A percentile compares a stretch with the other conserved stretches of the same genome.
Evolutionary conservation across 2,113 vertebrate species (phyloP).

Genomic region (Micronisus gabar): DNA sequence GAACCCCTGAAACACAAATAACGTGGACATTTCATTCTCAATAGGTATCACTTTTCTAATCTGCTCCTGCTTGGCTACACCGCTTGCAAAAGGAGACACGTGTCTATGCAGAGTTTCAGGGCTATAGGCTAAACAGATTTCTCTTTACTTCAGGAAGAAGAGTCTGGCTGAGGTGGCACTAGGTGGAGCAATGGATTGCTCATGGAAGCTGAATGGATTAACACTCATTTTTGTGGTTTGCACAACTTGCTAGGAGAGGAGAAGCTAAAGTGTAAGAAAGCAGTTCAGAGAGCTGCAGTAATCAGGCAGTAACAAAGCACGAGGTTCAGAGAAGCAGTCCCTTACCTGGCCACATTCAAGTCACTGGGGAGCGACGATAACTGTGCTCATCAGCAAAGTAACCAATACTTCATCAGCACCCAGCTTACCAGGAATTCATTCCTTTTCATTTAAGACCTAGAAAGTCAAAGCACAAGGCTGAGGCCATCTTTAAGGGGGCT

Average conservation of each 20-base stretch:
- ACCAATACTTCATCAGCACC: neutral
- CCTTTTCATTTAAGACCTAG: neutral
- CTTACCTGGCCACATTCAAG: neutral
- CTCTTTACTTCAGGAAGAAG: neutral
- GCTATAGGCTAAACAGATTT: neutral
- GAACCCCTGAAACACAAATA: neutral
- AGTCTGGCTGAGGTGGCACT: neutral
- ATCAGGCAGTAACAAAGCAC: neutral
- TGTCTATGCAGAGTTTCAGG: neutral
- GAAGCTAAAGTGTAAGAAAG: neutral
- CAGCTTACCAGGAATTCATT: neutral
- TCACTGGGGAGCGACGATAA: accelerated
- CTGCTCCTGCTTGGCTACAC: neutral
- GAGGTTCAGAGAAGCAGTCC: neutral
- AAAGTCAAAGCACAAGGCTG: neutral
- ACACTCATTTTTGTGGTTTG: neutral
- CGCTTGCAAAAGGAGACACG: neutral
- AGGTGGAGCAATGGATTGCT: neutral
- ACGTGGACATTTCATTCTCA: neutral
- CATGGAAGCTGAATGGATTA: neutral
- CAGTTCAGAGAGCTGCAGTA: neutral
- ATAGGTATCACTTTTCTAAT: neutral
- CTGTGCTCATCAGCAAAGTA: neutral
- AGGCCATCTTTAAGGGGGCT: neutral
- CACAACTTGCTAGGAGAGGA: neutral